These are phyloP conservation scores for Parnassius smintheus DNA, from an alignment of 2,888 invertebrate species.

Conservation along the genomic window DNA sequence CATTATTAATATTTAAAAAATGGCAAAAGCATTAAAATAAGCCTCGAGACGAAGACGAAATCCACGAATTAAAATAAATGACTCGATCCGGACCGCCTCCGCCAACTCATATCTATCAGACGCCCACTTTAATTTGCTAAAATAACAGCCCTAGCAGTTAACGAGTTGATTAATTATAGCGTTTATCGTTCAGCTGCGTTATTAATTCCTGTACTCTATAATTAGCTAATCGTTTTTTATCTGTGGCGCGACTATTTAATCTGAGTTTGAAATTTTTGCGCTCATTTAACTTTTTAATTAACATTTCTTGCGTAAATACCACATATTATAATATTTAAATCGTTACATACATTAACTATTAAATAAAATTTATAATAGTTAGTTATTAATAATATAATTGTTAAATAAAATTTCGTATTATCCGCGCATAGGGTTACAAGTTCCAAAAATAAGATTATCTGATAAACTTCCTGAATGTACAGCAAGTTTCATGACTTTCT, in stretches of 20 bases:
- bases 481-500: no score
- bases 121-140: slow-evolving; percentile 56
- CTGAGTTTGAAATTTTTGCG: slow-evolving; percentile 13
- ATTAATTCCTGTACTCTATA: slow-evolving; percentile 26
- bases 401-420: no score
- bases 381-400: no score
- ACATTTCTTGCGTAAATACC: not conserved
- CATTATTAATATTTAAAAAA: not conserved
- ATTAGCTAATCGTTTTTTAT: slow-evolving; percentile 29
- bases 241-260: slow-evolving; percentile 18
- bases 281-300: slow-evolving; percentile 8
- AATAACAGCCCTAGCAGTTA: slow-evolving; percentile 56
- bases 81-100: slow-evolving; percentile 48
- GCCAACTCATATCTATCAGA: slow-evolving; percentile 48
- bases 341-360: no score
- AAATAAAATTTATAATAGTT: no score
- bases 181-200: slow-evolving; percentile 32
- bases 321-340: no score
- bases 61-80: slow-evolving; percentile 66
- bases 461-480: no score
- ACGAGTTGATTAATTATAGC: slow-evolving; percentile 34
- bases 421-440: no score
- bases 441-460: no score
- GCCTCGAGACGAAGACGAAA: slow-evolving; percentile 5
- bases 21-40: slow-evolving; percentile 14